Evolutionary conservation across 2,797 vertebrate genomes (phyloP).

Genomic region (Channallabes apus): DNA sequence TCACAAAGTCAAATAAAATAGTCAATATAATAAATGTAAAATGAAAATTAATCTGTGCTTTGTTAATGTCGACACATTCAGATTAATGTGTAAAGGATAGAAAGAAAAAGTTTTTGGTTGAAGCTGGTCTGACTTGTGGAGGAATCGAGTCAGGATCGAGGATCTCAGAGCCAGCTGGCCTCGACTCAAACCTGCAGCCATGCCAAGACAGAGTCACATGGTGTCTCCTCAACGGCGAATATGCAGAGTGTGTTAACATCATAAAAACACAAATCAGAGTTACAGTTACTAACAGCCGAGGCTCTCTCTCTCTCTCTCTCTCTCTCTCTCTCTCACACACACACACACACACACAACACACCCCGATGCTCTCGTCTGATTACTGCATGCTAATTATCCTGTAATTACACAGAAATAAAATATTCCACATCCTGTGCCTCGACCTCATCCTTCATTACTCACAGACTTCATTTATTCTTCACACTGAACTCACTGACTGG

Average conservation of each 20-base stretch:
- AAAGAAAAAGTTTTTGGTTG: constrained; percentile 22
- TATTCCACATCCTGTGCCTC: constrained; percentile 10
- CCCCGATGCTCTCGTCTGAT: neutral
- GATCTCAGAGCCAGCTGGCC: constrained; percentile 52
- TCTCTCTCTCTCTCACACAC: too few relatives aligned
- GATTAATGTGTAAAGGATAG: neutral
- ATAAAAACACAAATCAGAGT: constrained; percentile 26
- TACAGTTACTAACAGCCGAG: neutral
- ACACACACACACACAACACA: too few relatives aligned
- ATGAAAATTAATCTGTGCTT: neutral
- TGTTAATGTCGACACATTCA: neutral
- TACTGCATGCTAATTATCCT: neutral
- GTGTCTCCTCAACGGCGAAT: constrained; percentile 41
- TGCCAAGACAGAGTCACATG: constrained; percentile 48
- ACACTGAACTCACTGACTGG: neutral
- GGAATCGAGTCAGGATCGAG: constrained; percentile 36
- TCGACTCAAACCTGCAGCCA: constrained; percentile 18
- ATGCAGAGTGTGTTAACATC: constrained; percentile 32
- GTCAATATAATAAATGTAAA: neutral
- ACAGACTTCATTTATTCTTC: neutral
- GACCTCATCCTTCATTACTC: neutral
- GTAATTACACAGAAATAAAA: constrained; percentile 13
- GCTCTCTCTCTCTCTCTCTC: too few relatives aligned
- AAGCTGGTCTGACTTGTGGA: constrained; percentile 35
- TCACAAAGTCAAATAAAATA: neutral